Evolutionary conservation across 2,113 vertebrate genomes (phyloP).

Genomic region (Spheniscus mendiculus): DNA sequence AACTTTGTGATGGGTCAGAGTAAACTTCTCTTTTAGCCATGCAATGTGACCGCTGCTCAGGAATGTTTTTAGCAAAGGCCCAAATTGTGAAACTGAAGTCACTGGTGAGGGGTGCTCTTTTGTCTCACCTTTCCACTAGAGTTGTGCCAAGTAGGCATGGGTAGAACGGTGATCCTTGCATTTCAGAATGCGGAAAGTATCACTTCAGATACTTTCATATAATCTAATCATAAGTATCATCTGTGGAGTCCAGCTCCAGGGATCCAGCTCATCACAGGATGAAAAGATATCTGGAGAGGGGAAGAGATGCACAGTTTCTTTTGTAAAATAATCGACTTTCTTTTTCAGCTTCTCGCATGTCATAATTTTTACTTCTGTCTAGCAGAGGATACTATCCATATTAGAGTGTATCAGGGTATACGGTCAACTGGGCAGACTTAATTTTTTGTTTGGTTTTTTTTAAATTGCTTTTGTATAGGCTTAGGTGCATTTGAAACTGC

Average conservation of each 20-base stretch:
- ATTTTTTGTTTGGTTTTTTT: background rate
- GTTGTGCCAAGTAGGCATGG: background rate
- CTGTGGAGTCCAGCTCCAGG: background rate
- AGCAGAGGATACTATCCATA: background rate
- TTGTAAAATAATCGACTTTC: background rate
- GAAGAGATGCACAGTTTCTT: background rate
- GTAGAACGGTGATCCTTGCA: background rate
- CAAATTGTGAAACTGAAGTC: background rate
- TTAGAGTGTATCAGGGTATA: background rate
- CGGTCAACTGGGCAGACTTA: background rate
- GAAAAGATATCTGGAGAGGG: background rate
- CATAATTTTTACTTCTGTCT: background rate
- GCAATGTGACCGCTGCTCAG: background rate
- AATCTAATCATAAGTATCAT: background rate
- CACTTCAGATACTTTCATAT: background rate
- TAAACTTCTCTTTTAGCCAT: background rate
- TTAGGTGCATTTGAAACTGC: background rate
- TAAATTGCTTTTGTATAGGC: background rate
- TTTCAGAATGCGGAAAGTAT: background rate
- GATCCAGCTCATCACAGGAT: background rate
- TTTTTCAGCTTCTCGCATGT: background rate
- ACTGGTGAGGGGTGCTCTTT: background rate
- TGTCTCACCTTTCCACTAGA: background rate
- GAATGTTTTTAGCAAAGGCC: background rate
- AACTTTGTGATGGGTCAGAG: background rate